phyloP scores from a whole-genome alignment of 1,140 invertebrate species.

The Macrobrachium nipponense region DNA sequence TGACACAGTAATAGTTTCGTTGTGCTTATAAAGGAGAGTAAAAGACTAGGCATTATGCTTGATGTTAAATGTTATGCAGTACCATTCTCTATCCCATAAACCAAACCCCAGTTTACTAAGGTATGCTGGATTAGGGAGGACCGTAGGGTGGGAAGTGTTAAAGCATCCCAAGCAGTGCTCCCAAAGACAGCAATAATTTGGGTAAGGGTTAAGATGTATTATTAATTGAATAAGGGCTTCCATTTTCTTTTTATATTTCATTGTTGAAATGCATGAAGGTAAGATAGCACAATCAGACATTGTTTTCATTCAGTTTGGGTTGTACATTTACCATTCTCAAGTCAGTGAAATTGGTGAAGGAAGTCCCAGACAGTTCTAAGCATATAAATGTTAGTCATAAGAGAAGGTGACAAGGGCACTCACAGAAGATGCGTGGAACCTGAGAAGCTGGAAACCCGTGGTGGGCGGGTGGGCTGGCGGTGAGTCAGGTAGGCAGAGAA shows the following conservation, averaged over 20 bases:
- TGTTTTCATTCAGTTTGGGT: conserved; percentile 14
- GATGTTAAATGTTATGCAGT: conserved; percentile 7
- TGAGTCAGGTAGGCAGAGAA: conserved; percentile 59
- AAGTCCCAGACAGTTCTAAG: conserved; percentile 51
- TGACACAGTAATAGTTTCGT: background rate
- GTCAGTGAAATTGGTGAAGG: conserved; percentile 46
- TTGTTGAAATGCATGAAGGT: conserved; percentile 51
- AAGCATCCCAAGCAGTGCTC: conserved; percentile 49
- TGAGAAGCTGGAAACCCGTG: conserved; percentile 50
- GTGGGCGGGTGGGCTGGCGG: conserved; percentile 54
- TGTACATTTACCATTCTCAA: conserved; percentile 26
- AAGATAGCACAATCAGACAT: conserved; percentile 25
- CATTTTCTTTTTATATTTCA: conserved; percentile 13
- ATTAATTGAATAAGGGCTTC: conserved; percentile 45
- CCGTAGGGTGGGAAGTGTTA: conserved; percentile 38
- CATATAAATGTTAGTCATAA: conserved; percentile 54
- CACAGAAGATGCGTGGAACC: conserved; percentile 40
- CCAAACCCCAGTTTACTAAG: conserved; percentile 59
- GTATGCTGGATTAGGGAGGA: conserved; percentile 49
- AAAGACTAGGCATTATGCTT: too few relatives aligned
- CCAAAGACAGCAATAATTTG: conserved; percentile 44
- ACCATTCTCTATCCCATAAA: conserved; percentile 59
- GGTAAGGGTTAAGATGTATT: conserved; percentile 55
- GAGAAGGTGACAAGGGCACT: conserved; percentile 48
- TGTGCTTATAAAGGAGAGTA: too few relatives aligned